Evolutionary conservation across 2,888 invertebrate species (phyloP), one percentile per base, ranked within the genome.

Genomic region (Mycalesis mineus): DNA sequence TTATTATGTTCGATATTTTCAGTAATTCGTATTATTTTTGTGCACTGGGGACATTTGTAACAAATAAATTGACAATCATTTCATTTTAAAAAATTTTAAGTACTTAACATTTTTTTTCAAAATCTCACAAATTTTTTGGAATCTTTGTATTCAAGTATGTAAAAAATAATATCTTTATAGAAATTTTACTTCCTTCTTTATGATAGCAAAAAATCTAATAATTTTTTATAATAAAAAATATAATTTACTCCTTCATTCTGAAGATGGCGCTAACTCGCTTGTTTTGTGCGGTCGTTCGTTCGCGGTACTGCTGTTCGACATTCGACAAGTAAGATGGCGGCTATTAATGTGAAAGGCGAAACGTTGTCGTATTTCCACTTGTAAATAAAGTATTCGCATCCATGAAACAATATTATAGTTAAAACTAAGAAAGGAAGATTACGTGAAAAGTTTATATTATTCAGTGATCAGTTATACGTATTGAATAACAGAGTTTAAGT

Each of bases 321-420:
- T 84, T 83, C 83, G 84, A 85, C 87, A 88, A 87, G 88, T 91
- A 72, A 72, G 91, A 92, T 93, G 92, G 93, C 92, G 91, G 91
- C 90, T 83, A 85, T 86, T 91, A 91, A 92, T 92, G 92, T 92
- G 92, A 91, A 92, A 91, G 91, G 91, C 88, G 88, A 91, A 88
- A 91, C 91, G 87, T 88, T 89, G 87, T 89, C 84, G 72, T 82
- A 86, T 78, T 84, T 82, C 76, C 74, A 80, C 77, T 88, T 88
- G 88, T 89, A 89, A 89, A 89, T 88, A 89, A 82, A 85, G 83
- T 80, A 77, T 79, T 73, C 75, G 77, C 73, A 76, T 76, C 70
- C 75, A 72, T 76, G 65, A 75, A 81, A 75, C 73, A 73, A 70
- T 73, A 68, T 69, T 74, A 68, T 62, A 72, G 69, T 33, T 69